Base-by-base conservation (phyloP, 2,888 invertebrate species). In the Melangyna quadrimaculata region DNA sequence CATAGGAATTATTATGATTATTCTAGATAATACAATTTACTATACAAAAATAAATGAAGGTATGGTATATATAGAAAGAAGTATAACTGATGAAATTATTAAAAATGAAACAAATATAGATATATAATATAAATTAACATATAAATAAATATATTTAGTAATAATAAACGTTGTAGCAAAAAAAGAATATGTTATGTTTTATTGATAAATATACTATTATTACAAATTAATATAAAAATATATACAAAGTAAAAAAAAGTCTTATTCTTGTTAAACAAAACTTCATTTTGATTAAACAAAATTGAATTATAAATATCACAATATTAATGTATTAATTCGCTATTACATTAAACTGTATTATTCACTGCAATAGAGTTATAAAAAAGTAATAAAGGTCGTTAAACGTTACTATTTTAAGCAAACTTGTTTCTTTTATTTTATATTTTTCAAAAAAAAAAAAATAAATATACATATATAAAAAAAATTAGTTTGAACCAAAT, bases 141-240 rank as follows among this genome's bases (percentile, higher is more conserved):
- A 80, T 84, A 84, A 71, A 74, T 79, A 88, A 87, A 89, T 87
- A 89, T 89, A 89, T 88, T 87, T 89, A 89, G 88, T 88, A 89
- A 88, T 88, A 89, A 88, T 88, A 88, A 88, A 89, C 87, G 87
- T 90, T 89, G 90, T 91, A 90, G 90, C 89, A 89, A 89, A 88
- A 88, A 63, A 69, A 82, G 55, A 81, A 79, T 27, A 78, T 83
- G 81, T 75, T 70, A 87, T 87, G 86, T 86, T 86, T 80, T 86
- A 78, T 73, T 81, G 77, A 86, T 77, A 61, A 80, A 82, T 27
- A 32, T 45, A 57, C 35, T 77, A 77, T n/a, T 80, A 75, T 74
- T 51, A 69, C 32, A 72, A 78, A 67, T 57, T 51, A 57, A 77
- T 71, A 78, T 37, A 24, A 77, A 78, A 45, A 65, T 22, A 65